phyloP scores from a whole-genome alignment of 1,140 invertebrate species.

The Drosophila sulfurigaster region DNA sequence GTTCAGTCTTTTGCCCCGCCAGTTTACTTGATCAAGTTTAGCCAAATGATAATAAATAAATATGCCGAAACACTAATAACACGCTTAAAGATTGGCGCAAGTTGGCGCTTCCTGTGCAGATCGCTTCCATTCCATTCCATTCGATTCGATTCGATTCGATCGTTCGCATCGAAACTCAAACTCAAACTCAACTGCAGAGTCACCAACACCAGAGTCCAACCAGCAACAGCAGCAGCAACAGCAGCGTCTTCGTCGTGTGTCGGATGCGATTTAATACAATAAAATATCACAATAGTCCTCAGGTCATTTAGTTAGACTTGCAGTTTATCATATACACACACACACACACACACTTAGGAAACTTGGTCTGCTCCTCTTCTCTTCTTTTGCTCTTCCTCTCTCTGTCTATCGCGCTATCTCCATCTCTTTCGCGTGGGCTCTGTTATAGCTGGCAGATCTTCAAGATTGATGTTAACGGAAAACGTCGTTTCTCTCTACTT shows the following conservation, averaged over 20 bases:
- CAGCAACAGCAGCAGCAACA: constrained; percentile 1
- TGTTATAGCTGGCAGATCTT: constrained; percentile 46
- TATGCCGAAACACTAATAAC: constrained; percentile 83
- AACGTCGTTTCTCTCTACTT: constrained; percentile 72
- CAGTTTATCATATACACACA: constrained; percentile 76
- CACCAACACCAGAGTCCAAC: neutral
- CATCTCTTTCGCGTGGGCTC: constrained; percentile 12
- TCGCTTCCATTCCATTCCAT: neutral
- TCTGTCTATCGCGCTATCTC: constrained; percentile 26
- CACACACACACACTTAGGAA: constrained; percentile 13
- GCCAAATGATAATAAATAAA: constrained; percentile 81
- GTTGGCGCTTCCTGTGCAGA: constrained; percentile 72
- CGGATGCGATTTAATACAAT: constrained; percentile 84
- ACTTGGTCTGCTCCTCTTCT: constrained; percentile 3
- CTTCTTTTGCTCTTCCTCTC: constrained; percentile 17
- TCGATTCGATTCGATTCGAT: neutral
- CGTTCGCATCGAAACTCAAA: constrained; percentile 44
- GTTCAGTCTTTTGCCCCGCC: constrained; percentile 14
- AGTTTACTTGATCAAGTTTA: constrained; percentile 26
- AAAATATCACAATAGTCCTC: constrained; percentile 84
- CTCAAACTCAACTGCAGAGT: constrained; percentile 42
- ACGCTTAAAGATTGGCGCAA: constrained; percentile 79
- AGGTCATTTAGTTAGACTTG: constrained; percentile 83
- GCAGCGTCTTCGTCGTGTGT: constrained; percentile 56
- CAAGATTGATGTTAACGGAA: constrained; percentile 85